Base-by-base conservation (phyloP, 2,797 vertebrate species). In the Adrianichthys oophorus region DNA sequence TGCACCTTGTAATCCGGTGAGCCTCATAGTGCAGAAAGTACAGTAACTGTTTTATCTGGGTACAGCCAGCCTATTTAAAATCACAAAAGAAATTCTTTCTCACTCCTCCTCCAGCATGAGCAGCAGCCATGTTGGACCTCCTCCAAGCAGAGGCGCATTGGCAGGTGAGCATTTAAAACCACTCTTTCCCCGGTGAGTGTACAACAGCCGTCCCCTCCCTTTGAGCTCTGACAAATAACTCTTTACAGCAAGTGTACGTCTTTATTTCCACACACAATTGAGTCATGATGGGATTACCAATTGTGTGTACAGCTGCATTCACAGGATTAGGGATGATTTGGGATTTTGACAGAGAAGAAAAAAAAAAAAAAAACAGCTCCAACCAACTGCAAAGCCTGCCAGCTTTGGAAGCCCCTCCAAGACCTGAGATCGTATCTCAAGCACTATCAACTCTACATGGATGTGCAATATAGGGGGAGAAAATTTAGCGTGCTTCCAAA, bases 251-350 rank as follows among this genome's bases (percentile, higher is more conserved):
- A 78, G 75, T 46, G 68, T 71, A 84, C 70, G 81, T 81, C 85
- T 87, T 88, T 87, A 85, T 86, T 83, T 84, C 75, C 69, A 41
- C 70, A 75, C 82, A 88, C 85, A 89, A 88, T 86, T 71, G 77
- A 85, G 81, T 78, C 80, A 68, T 82, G 84, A 87, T 76, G 84
- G 84, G 89, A 88, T 90, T 86, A 88, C 15, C 79, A 70, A 79
- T 83, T 88, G 87, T 89, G 81, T 87, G 79, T 81, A 70, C 82
- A 87, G 85, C 84, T 86, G 85, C 87, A 82, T 80, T 85, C 77
- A 85, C 78, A 69, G 86, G 87, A 90, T 90, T 87, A 89, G 56
- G 66, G 80, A 82, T 80, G 85, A 85, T 76, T 68, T 59, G 69
- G 66, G 82, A 85, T 78, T 75, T 83, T 78, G 78, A 75, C 72